These are phyloP conservation scores for Gorsachius magnificus DNA, from an alignment of 2,797 vertebrate genomes.

Conservation along the genomic window DNA sequence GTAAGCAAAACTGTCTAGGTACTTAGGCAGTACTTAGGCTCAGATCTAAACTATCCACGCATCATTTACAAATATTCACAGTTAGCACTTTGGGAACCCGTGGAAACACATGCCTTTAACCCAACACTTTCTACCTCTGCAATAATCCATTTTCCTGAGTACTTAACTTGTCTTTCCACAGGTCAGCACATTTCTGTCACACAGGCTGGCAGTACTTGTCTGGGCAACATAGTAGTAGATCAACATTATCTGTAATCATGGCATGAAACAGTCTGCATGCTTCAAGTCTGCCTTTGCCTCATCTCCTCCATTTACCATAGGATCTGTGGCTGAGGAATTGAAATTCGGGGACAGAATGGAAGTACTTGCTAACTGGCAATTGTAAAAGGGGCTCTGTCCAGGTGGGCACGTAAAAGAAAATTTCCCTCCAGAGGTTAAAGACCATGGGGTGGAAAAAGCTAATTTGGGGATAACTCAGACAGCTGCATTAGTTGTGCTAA, in stretches of 20 bases:
- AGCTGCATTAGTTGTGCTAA: background rate
- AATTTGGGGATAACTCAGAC: background rate
- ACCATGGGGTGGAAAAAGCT: background rate
- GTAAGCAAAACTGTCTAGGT: constrained; percentile 5
- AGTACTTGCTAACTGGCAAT: background rate
- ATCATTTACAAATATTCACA: constrained; percentile 36
- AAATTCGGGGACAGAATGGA: background rate
- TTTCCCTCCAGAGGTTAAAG: background rate
- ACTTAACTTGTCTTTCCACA: constrained; percentile 21
- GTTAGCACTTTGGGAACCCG: constrained; percentile 16
- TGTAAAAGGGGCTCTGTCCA: background rate
- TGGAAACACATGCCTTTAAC: background rate
- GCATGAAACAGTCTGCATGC: background rate
- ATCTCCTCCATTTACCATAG: background rate
- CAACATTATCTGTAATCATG: background rate
- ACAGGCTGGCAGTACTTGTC: background rate
- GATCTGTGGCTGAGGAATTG: background rate
- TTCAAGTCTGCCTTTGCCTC: background rate
- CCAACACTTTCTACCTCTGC: background rate
- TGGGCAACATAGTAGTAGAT: background rate
- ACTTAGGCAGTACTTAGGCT: constrained; percentile 26
- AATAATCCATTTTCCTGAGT: constrained; percentile 37
- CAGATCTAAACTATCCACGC: constrained; percentile 11
- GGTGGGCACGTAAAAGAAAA: background rate
- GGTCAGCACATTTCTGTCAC: constrained; percentile 42